Evolutionary conservation across 2,888 invertebrate genomes (phyloP), one percentile per base, ranked within the genome.

Genomic region (Drosophila buzzatii): DNA sequence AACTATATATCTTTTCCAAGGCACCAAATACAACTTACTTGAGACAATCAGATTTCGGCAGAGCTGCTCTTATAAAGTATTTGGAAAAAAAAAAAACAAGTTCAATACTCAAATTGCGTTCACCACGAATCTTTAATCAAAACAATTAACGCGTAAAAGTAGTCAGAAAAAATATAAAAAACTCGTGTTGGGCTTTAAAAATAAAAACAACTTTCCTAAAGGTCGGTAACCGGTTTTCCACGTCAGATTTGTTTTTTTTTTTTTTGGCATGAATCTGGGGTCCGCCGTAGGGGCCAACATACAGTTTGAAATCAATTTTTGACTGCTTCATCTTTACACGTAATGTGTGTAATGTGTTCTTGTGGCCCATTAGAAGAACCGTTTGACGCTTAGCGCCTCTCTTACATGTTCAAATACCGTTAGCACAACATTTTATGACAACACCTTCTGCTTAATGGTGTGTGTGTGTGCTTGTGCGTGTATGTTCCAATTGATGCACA

Each of bases 211-310:
- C 84, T 85, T 85, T 85, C 84, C 85, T 87, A 76, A 88, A 85
- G 89, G 85, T 89, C 89, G 84, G 79, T 87, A 85, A 85, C 85
- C 85, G 85, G 85, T 85, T 85, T 79, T 58, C 52, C 61, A 51
- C 52, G 18, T 53, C 7, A 2, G 20, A 39, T 49, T 52, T 76
- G 65, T 74, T 16, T 61, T 73, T 31, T 41, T 52, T 45, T 47
- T 60, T 73, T 76, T 79, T 75, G 76, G 70, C 80, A 79, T 63
- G 68, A 76, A 76, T 75, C 51, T 52, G 44, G 20, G 53, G 56
- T 60, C 45, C 31, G 58, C 52, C 62, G 60, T 39, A 33, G 45
- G 20, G 51, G 42, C 44, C 70, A 57, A 67, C 73, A 81, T 73
- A 73, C 81, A 55, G 55, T 76, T 65, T 45, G 44, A 44, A 77